Evolutionary conservation across 2,797 vertebrate species (phyloP).

Genomic region (Parauchenoglanis punctatus): DNA sequence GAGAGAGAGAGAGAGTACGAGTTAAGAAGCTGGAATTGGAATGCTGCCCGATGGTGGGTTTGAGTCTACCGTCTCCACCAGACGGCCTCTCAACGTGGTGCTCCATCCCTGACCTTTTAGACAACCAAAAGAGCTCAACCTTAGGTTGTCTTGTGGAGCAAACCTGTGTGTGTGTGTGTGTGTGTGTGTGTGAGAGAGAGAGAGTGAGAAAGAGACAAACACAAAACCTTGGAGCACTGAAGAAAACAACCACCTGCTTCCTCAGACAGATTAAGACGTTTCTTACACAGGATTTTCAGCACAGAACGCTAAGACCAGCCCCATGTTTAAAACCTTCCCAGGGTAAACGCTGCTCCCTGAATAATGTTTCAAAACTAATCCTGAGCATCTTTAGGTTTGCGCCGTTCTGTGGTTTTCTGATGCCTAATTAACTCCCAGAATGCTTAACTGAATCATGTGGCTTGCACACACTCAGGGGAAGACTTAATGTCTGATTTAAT

Average conservation of each 20-base stretch:
- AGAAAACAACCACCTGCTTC: not conserved
- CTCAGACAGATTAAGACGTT: not conserved
- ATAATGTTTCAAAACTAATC: not conserved
- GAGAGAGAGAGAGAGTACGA: not conserved
- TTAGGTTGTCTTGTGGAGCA: constrained; percentile 9
- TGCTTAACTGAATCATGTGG: not conserved
- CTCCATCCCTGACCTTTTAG: not conserved
- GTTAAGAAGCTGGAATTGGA: not conserved
- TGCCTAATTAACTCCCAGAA: not conserved
- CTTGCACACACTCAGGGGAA: not conserved
- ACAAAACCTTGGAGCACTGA: not conserved
- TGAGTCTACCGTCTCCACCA: not conserved
- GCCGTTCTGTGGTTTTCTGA: not conserved
- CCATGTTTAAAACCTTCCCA: not conserved
- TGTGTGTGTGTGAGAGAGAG: not conserved
- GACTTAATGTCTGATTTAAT: constrained; percentile 1
- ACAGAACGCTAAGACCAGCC: not conserved
- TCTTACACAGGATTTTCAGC: not conserved
- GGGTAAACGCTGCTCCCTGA: not conserved
- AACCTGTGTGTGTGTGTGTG: constrained; percentile 4
- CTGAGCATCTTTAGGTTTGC: not conserved
- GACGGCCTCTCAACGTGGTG: not conserved
- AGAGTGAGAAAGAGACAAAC: not conserved
- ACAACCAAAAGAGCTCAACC: not conserved
- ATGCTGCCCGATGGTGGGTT: not conserved